Evolutionary conservation across 30 jellyfish, hydroid and myxozoan genomes (phyloP).

Genomic region (Hydra vulgaris): DNA sequence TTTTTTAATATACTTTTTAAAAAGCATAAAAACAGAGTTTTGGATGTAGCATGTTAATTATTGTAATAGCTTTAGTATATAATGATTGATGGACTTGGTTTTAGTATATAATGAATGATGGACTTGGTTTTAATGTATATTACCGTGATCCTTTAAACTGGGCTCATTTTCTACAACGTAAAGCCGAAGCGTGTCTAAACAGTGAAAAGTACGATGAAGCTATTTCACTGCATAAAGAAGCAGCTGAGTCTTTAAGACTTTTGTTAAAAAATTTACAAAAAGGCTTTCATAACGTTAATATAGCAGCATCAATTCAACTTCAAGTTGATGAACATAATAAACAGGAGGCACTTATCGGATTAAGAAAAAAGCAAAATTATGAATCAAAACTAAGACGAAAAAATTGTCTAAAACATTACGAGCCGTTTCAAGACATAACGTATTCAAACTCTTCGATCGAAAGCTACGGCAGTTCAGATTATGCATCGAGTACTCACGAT

Average conservation of each 20-base stretch:
- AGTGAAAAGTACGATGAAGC: conserved; percentile 12
- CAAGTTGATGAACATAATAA: conserved; percentile 7
- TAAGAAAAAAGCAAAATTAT: not conserved
- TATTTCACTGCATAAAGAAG: conserved; percentile 6
- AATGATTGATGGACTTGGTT: not conserved
- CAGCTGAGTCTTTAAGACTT: not conserved
- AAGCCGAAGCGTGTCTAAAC: conserved; percentile 14
- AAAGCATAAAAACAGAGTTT: too few relatives aligned
- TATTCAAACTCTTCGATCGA: conserved; percentile 10
- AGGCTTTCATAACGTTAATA: not conserved
- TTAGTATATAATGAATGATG: not conserved
- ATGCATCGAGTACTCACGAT: not conserved
- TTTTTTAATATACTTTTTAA: too few relatives aligned
- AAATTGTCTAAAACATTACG: not conserved
- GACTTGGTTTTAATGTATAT: conserved; percentile 6
- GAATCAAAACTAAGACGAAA: not conserved
- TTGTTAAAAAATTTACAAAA: not conserved
- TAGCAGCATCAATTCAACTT: not conserved
- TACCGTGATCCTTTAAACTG: conserved; percentile 1
- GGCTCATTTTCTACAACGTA: conserved; percentile 4
- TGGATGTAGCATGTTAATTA: too few relatives aligned
- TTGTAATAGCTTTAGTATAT: not conserved
- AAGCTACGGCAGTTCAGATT: conserved; percentile 10
- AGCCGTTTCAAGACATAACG: conserved; percentile 11
- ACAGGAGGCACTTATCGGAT: conserved; percentile 1